Evolutionary conservation across 53 echinoderm and acorn worm species (phyloP).

Genomic region (Holothuria leucospilota): DNA sequence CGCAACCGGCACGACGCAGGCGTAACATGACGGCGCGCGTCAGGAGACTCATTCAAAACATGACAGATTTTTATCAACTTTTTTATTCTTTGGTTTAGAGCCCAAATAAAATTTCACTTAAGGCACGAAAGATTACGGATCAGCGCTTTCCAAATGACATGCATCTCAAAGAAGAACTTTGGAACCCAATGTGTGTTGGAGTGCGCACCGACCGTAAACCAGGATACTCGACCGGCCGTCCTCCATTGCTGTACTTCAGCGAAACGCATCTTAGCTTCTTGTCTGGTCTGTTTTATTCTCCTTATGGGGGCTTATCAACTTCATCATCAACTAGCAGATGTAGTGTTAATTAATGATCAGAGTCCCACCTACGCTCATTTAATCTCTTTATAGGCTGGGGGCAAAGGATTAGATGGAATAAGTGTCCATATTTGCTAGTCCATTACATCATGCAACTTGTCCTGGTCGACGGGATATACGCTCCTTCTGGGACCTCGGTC

Average conservation of each 20-base stretch:
- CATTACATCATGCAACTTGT: too few species aligned
- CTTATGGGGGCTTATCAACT: conserved; percentile 1
- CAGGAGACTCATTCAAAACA: conserved; percentile 21
- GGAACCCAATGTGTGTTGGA: neutral
- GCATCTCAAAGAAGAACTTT: conserved; percentile 13
- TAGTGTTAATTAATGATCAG: conserved; percentile 35
- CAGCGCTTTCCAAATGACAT: conserved; percentile 39
- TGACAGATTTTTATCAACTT: conserved; percentile 41
- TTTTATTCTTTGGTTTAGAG: conserved; percentile 3
- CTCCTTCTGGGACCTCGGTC: too few species aligned
- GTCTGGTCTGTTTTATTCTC: neutral
- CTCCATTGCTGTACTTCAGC: conserved; percentile 22
- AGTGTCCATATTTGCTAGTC: too few species aligned
- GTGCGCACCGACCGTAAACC: conserved; percentile 2
- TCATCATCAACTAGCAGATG: conserved; percentile 30
- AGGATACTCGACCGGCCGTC: conserved; percentile 23
- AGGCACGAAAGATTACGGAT: conserved; percentile 33
- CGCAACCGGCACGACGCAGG: conserved; percentile 54
- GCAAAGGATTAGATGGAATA: too few species aligned
- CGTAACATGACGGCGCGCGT: conserved; percentile 26
- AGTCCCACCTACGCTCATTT: too few species aligned
- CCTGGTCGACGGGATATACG: too few species aligned
- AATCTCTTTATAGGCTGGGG: too few species aligned
- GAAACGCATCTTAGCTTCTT: too few species aligned
- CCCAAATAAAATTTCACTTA: conserved; percentile 48